Evolutionary conservation across 2,888 invertebrate genomes (phyloP).

Genomic region (Phragmatobia fuliginosa): DNA sequence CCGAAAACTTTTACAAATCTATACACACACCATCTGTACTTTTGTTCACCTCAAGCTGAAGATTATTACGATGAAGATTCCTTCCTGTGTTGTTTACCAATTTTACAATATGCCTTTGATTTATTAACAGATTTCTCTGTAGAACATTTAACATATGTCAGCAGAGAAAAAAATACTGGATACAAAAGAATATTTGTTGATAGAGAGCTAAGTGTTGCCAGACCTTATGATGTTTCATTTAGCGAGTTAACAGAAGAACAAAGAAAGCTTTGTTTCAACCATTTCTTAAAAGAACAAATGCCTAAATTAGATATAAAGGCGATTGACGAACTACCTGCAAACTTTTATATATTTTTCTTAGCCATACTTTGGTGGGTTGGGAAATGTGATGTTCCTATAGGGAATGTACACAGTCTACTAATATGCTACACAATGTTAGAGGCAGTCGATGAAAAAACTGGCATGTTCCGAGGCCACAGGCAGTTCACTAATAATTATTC

Average conservation of each 20-base stretch:
- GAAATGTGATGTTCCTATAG: slow-evolving; percentile 71
- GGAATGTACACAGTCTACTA: slow-evolving; percentile 86
- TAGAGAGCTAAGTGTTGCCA: slow-evolving; percentile 59
- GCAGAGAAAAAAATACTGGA: slow-evolving; percentile 67
- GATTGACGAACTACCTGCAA: slow-evolving; percentile 80
- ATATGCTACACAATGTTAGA: slow-evolving; percentile 86
- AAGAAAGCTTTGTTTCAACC: slow-evolving; percentile 72
- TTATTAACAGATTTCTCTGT: slow-evolving; percentile 74
- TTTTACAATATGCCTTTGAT: slow-evolving; percentile 88
- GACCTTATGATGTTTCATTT: slow-evolving; percentile 60
- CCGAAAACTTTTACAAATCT: slow-evolving; percentile 90
- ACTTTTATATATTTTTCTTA: slow-evolving; percentile 87
- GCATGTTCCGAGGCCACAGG: slow-evolving; percentile 80
- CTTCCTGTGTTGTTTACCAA: slow-evolving; percentile 86
- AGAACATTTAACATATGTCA: slow-evolving; percentile 71
- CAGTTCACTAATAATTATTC: slow-evolving; percentile 81
- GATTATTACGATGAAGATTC: slow-evolving; percentile 88
- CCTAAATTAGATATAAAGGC: slow-evolving; percentile 64
- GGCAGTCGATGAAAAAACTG: slow-evolving; percentile 86
- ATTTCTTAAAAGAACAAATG: slow-evolving; percentile 80
- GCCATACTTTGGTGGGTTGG: slow-evolving; percentile 87
- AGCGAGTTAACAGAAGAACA: slow-evolving; percentile 63
- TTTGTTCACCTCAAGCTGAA: slow-evolving; percentile 91
- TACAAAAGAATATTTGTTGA: slow-evolving; percentile 68
- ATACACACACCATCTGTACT: slow-evolving; percentile 87